Conservation (phyloP, 2,113 vertebrate species). For the Perccottus glenii region DNA sequence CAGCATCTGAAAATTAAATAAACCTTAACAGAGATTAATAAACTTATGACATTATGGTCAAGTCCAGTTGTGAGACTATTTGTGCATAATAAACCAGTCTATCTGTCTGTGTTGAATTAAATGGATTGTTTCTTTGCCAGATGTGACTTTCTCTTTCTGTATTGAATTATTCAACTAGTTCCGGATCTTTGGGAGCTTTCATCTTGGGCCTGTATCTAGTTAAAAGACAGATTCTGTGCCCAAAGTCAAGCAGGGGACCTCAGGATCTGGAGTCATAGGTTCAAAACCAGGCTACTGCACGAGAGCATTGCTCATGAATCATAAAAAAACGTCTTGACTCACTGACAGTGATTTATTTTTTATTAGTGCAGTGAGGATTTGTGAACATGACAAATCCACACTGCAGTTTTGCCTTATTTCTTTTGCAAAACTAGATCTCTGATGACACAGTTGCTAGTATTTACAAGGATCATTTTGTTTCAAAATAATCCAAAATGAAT, state of each 20-base stretch:
- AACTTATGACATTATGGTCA: too few relatives aligned
- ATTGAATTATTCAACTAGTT: slow-evolving; percentile 77
- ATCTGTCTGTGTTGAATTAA: slow-evolving; percentile 73
- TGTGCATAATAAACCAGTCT: slow-evolving; percentile 50
- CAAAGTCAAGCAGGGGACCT: slow-evolving; percentile 62
- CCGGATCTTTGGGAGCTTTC: slow-evolving; percentile 74
- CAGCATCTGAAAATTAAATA: too few relatives aligned
- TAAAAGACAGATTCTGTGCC: slow-evolving; percentile 59
- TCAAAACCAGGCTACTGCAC: slow-evolving; percentile 60
- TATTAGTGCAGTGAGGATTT: slow-evolving; percentile 28
- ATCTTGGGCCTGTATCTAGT: slow-evolving; percentile 71
- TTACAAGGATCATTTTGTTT: not conserved
- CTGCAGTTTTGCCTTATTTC: not conserved
- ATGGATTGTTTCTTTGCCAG: slow-evolving; percentile 69
- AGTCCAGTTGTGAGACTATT: not conserved
- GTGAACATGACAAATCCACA: slow-evolving; percentile 40
- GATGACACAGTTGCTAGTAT: not conserved
- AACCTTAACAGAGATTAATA: too few relatives aligned
- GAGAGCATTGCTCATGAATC: slow-evolving; percentile 19
- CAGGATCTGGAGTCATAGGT: slow-evolving; percentile 55
- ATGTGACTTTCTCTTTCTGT: slow-evolving; percentile 77
- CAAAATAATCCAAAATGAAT: not conserved
- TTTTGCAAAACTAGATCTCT: slow-evolving; percentile 3
- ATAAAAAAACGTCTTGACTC: slow-evolving; percentile 29
- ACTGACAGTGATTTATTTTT: slow-evolving; percentile 44